Evolutionary conservation across 2,113 vertebrate species (phyloP).

Genomic region (Diadophis punctatus): DNA sequence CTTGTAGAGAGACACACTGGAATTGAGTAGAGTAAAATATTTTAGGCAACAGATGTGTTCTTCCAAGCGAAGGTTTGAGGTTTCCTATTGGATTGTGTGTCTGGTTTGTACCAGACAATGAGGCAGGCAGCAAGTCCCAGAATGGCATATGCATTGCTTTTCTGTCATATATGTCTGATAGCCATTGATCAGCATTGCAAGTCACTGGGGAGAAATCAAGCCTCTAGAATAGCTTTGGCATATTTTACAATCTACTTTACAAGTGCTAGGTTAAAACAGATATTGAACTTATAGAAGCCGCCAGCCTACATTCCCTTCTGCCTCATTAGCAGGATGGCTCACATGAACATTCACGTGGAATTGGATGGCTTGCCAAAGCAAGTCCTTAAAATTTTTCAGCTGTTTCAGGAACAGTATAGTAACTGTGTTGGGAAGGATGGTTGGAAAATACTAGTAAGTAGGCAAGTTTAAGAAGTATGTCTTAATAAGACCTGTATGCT

Average conservation of each 20-base stretch:
- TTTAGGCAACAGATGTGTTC: accelerated
- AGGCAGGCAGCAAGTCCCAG: not conserved
- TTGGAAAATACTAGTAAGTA: not conserved
- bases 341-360: not conserved
- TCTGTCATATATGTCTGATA: not conserved
- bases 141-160: not conserved
- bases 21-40: not conserved
- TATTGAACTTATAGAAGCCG: not conserved
- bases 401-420: not conserved
- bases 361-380: not conserved
- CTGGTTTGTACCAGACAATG: not conserved
- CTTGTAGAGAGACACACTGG: not conserved
- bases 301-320: not conserved
- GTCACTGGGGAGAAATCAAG: not conserved
- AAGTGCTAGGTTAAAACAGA: not conserved
- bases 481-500: not conserved
- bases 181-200: not conserved
- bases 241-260: not conserved
- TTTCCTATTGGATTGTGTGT: not conserved
- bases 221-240: not conserved
- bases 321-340: not conserved
- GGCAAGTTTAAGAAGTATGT: not conserved
- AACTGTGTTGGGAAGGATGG: not conserved
- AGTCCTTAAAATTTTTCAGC: not conserved
- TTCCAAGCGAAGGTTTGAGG: not conserved